A percentile compares a stretch with the other conserved stretches of the same genome.
These are phyloP conservation scores for Orbicella faveolata DNA, from an alignment of 64 coral and sea anemone genomes.

Conservation along the genomic window DNA sequence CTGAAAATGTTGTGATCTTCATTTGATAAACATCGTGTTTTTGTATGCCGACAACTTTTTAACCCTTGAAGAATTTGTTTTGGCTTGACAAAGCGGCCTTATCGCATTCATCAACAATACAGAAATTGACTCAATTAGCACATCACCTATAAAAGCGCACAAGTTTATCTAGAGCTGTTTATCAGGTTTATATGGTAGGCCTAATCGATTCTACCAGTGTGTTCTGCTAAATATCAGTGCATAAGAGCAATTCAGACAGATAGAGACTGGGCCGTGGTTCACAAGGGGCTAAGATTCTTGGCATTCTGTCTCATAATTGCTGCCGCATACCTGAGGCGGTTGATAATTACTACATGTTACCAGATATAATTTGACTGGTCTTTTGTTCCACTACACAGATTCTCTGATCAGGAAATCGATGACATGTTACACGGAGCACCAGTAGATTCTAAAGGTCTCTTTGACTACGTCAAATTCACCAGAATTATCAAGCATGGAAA, in stretches of 20 bases:
- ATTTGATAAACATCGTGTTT: no score
- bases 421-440: constrained; percentile 69
- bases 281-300: neutral
- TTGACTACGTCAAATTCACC: constrained; percentile 67
- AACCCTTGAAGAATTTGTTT: neutral
- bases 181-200: neutral
- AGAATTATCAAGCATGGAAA: constrained; percentile 68
- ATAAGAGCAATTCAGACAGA: neutral
- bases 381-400: constrained; percentile 30
- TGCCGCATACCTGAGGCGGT: no score
- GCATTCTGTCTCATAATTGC: neutral
- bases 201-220: neutral
- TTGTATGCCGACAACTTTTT: no score
- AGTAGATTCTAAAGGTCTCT: constrained; percentile 53
- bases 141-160: neutral
- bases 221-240: neutral
- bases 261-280: no score
- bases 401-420: constrained; percentile 69
- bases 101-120: neutral
- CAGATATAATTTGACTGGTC: neutral
- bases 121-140: neutral
- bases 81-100: neutral
- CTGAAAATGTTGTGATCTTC: no score
- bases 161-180: neutral
- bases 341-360: no score